phyloP scores from a whole-genome alignment of 2,113 vertebrate species.

The Dendrocopos noguchii region DNA sequence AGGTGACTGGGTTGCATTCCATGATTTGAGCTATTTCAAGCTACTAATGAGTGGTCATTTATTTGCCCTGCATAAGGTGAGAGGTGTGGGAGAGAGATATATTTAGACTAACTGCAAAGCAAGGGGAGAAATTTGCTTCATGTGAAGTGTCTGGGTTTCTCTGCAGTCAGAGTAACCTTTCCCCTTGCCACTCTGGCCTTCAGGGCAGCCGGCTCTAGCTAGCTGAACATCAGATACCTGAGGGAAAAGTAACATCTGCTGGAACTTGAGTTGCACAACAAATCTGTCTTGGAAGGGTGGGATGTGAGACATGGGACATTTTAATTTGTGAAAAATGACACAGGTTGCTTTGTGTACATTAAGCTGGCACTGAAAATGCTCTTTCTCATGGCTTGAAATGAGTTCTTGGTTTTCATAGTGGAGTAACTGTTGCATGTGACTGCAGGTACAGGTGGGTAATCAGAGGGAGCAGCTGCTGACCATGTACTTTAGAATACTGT shows the following conservation, averaged over 20 bases:
- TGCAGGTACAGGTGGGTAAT: not conserved
- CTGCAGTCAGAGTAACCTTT: not conserved
- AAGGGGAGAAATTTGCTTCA: not conserved
- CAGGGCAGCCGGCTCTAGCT: not conserved
- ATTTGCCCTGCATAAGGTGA: not conserved
- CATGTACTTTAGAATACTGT: not conserved
- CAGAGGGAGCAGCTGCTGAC: not conserved
- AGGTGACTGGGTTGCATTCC: not conserved
- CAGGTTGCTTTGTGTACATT: not conserved
- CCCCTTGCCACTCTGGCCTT: not conserved
- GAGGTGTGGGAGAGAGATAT: not conserved
- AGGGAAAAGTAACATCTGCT: not conserved
- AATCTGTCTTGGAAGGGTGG: not conserved
- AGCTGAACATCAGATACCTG: not conserved
- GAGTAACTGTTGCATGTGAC: not conserved
- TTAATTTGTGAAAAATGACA: not conserved
- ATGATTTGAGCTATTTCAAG: not conserved
- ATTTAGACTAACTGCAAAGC: not conserved
- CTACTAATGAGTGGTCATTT: not conserved
- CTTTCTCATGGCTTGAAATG: not conserved
- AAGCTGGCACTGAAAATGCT: not conserved
- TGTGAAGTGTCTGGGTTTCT: not conserved
- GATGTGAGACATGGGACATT: not conserved
- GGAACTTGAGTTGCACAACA: not conserved
- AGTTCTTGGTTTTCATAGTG: not conserved